A percentile compares a stretch with the other conserved stretches of the same genome.
phyloP scores from a whole-genome alignment of 2,888 invertebrate species.

The Hemistola chrysoprasaria region DNA sequence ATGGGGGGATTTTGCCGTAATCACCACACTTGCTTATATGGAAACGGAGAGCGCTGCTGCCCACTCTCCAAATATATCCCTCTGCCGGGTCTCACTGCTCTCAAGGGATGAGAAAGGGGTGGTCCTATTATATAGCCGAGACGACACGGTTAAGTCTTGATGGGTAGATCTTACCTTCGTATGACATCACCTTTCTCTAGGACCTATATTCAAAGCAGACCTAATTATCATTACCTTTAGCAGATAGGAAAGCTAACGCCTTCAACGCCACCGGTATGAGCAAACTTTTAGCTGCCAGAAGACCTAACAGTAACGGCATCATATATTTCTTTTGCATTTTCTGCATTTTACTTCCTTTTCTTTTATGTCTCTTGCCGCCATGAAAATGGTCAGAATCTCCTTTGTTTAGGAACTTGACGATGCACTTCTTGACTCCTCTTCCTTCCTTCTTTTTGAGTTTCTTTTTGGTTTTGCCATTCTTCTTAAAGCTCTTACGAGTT shows the following conservation, averaged over 20 bases:
- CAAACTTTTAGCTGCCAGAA: conserved; percentile 85
- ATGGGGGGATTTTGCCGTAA: no score
- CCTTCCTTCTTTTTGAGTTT: conserved; percentile 47
- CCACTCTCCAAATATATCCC: no score
- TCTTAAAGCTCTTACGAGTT: conserved; percentile 10
- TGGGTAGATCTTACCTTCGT: no score
- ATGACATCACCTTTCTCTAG: no score
- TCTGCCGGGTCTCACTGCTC: no score
- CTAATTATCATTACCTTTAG: conserved; percentile 80
- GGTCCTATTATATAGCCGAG: no score
- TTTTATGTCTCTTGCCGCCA: conserved; percentile 37
- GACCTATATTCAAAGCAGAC: no score
- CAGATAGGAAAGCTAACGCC: conserved; percentile 85
- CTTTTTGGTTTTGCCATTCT: conserved; percentile 33
- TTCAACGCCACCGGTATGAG: conserved; percentile 86
- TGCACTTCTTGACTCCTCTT: conserved; percentile 54
- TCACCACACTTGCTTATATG: no score
- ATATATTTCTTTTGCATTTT: conserved; percentile 79
- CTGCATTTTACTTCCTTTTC: conserved; percentile 26
- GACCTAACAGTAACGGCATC: conserved; percentile 83
- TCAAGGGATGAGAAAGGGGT: no score
- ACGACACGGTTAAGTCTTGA: no score
- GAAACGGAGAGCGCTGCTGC: no score
- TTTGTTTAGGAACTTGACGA: conserved; percentile 59
- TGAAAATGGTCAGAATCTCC: conserved; percentile 11